Evolutionary conservation across 2,888 invertebrate species (phyloP).

Genomic region (Ditula angustiorana): DNA sequence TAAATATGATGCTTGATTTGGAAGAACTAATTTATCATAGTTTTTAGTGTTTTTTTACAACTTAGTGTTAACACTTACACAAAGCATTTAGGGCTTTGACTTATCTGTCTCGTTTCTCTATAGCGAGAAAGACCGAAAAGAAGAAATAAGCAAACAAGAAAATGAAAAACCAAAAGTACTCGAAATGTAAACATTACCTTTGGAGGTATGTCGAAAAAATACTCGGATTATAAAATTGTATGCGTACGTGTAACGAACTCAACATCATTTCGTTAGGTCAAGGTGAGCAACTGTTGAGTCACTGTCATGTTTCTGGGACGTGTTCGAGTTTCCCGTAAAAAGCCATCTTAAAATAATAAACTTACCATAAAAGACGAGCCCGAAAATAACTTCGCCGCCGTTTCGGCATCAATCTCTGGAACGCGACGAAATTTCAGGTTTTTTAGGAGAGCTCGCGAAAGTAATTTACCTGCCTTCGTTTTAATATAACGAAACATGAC

Average conservation of each 20-base stretch:
- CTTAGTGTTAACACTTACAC: no score
- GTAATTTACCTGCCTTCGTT: slow-evolving; percentile 21
- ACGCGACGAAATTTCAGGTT: slow-evolving; percentile 19
- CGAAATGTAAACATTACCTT: neutral
- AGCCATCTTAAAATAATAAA: slow-evolving; percentile 22
- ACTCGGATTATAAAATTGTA: neutral
- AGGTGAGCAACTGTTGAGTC: no score
- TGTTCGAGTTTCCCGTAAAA: neutral
- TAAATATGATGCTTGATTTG: no score
- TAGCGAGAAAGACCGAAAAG: no score
- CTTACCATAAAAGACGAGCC: slow-evolving; percentile 14
- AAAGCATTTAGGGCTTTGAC: no score
- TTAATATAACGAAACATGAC: slow-evolving; percentile 25
- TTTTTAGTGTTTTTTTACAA: no score
- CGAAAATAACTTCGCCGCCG: slow-evolving; percentile 5
- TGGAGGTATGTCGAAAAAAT: no score
- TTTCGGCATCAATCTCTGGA: slow-evolving; percentile 13
- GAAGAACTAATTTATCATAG: no score
- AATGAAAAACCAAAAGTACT: no score
- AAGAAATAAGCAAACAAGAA: no score
- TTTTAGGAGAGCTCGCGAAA: slow-evolving; percentile 10
- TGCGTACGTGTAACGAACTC: neutral
- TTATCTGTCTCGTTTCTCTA: no score
- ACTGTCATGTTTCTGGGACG: neutral
- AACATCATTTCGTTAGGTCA: no score